These are phyloP conservation scores for Drosophila neocordata DNA, from an alignment of 1,140 invertebrate genomes.

Conservation along the genomic window DNA sequence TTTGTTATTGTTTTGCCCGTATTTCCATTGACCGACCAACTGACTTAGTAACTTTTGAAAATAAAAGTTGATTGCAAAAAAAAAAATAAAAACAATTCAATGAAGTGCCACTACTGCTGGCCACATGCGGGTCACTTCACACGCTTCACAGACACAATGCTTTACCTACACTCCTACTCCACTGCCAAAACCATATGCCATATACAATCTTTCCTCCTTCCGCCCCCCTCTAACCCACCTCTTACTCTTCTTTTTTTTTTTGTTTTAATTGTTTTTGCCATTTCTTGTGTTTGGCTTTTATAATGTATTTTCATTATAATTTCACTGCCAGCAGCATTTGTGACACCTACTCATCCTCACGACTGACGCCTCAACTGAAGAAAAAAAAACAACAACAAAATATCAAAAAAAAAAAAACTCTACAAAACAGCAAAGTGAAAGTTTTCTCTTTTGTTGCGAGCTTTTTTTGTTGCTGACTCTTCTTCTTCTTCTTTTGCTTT, in stretches of 20 bases:
- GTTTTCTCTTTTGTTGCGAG: constrained; percentile 27
- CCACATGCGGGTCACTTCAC: constrained; percentile 69
- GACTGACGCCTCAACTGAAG: constrained; percentile 1
- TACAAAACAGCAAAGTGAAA: constrained; percentile 44
- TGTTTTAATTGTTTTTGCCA: constrained; percentile 66
- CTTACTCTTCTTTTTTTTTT: background rate
- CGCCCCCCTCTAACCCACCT: no score
- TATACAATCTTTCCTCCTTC: no score
- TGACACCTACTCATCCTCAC: constrained; percentile 66
- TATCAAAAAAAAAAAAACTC: background rate
- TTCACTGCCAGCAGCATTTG: constrained; percentile 65
- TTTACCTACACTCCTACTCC: background rate
- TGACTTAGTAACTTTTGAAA: constrained; percentile 34
- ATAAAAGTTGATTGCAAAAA: constrained; percentile 23
- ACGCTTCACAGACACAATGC: constrained; percentile 42
- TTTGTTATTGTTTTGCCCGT: constrained; percentile 2
- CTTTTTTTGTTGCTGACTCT: constrained; percentile 4
- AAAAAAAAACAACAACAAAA: background rate
- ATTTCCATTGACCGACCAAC: constrained; percentile 12
- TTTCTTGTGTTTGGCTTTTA: constrained; percentile 48
- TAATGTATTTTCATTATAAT: constrained; percentile 71
- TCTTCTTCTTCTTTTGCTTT: background rate
- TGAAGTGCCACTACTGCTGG: constrained; percentile 26
- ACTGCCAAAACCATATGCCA: background rate
- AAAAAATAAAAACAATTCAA: constrained; percentile 19